A percentile compares a stretch with the other conserved stretches of the same genome.
These are phyloP conservation scores for Hyposoter dolosus DNA, from an alignment of 2,888 invertebrate genomes.

Conservation along the genomic window DNA sequence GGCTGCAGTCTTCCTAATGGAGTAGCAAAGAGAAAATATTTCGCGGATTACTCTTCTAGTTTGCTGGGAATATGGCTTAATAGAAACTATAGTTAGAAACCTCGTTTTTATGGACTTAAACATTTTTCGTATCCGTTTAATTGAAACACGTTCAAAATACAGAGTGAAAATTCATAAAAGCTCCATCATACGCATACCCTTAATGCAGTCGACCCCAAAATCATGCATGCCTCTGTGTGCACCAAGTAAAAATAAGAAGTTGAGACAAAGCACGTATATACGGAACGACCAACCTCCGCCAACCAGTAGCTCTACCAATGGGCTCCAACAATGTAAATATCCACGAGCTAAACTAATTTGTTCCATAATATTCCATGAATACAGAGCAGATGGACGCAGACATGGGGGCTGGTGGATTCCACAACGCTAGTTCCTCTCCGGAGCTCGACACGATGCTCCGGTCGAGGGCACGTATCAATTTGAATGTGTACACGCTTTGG, in stretches of 20 bases:
- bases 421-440: constrained; percentile 66
- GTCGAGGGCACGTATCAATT: constrained; percentile 60
- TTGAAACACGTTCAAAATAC: background rate
- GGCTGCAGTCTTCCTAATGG: background rate
- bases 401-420: constrained; percentile 9
- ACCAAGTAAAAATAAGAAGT: background rate
- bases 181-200: background rate
- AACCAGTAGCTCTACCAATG: constrained; percentile 45
- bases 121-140: background rate
- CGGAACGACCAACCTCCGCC: constrained; percentile 9
- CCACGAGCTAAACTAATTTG: constrained; percentile 73
- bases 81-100: background rate
- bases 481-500: constrained; percentile 57
- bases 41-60: background rate
- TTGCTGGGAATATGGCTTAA: background rate
- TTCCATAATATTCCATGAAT: constrained; percentile 80
- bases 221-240: background rate
- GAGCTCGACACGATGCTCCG: constrained; percentile 64
- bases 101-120: background rate
- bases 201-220: background rate
- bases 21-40: background rate
- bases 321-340: constrained; percentile 69
- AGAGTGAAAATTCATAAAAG: background rate
- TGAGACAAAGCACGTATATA: background rate
- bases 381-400: constrained; percentile 74